phyloP scores from a whole-genome alignment of 92 coral and sea anemone genomes.

The Blastomussa wellsi region DNA sequence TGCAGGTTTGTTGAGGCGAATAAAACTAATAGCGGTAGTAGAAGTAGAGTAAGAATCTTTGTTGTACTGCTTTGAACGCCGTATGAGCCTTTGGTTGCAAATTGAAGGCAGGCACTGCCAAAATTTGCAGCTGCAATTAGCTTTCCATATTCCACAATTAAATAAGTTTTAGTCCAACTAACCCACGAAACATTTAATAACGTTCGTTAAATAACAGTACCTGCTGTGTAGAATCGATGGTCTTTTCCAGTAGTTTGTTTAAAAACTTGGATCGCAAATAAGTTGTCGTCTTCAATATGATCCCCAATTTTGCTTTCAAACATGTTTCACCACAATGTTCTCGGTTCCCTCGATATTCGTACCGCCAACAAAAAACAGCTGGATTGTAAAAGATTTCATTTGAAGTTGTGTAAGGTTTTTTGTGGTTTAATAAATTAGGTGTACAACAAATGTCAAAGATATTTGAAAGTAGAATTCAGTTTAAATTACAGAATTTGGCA shows the following conservation, averaged over 20 bases:
- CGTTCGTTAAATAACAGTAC: background rate
- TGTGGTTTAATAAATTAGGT: background rate
- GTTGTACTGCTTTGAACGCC: background rate
- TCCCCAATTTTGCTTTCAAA: background rate
- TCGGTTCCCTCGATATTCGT: slow-evolving; percentile 38
- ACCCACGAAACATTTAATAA: background rate
- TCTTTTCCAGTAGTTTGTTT: background rate
- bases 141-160: background rate
- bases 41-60: background rate
- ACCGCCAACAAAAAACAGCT: background rate
- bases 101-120: background rate
- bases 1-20: slow-evolving; percentile 72
- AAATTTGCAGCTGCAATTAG: background rate
- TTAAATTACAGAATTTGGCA: background rate
- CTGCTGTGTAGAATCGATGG: background rate
- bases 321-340: slow-evolving; percentile 21
- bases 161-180: background rate
- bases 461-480: background rate
- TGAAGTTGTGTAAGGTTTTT: background rate
- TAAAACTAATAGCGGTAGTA: background rate
- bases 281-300: background rate
- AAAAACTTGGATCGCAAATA: background rate
- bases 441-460: background rate
- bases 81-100: background rate
- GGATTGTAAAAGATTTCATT: background rate